These are phyloP conservation scores for Sparus aurata DNA, from an alignment of 2,797 vertebrate genomes.

Conservation along the genomic window DNA sequence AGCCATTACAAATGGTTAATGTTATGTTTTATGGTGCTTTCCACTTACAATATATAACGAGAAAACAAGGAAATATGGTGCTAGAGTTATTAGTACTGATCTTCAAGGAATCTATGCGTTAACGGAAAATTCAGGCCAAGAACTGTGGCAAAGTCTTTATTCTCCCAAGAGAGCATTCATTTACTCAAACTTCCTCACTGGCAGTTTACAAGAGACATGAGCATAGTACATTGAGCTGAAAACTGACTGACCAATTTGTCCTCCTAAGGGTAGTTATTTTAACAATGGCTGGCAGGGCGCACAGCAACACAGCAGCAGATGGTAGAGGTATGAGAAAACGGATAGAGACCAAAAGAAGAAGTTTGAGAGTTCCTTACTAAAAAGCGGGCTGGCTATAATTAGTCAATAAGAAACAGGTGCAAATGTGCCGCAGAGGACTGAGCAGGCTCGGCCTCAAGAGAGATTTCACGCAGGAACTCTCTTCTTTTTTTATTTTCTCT, in stretches of 20 bases:
- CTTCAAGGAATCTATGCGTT: slow-evolving; percentile 31
- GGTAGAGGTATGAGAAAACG: slow-evolving; percentile 55
- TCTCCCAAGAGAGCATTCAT: slow-evolving; percentile 25
- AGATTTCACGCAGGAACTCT: slow-evolving; percentile 69
- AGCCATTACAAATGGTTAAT: neutral
- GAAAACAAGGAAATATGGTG: too few species aligned
- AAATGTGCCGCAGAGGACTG: slow-evolving; percentile 45
- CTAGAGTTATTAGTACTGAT: neutral
- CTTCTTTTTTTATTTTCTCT: slow-evolving; percentile 31
- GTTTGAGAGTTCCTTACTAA: slow-evolving; percentile 79
- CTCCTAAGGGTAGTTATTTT: slow-evolving; percentile 48
- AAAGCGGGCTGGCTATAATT: slow-evolving; percentile 81
- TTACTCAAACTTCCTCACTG: slow-evolving; percentile 33
- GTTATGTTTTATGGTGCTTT: neutral
- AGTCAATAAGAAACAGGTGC: slow-evolving; percentile 80
- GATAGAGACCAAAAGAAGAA: slow-evolving; percentile 79
- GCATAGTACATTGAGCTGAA: slow-evolving; percentile 39
- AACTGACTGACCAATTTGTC: slow-evolving; percentile 28
- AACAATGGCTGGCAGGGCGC: slow-evolving; percentile 34
- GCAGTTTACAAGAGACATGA: slow-evolving; percentile 45
- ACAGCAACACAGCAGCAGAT: slow-evolving; percentile 70
- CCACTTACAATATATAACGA: neutral
- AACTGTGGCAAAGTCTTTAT: slow-evolving; percentile 8
- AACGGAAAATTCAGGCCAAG: slow-evolving; percentile 23
- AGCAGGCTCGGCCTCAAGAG: slow-evolving; percentile 69